Base-by-base conservation (phyloP, 2,888 invertebrate genomes). In the Chirona hameri region DNA sequence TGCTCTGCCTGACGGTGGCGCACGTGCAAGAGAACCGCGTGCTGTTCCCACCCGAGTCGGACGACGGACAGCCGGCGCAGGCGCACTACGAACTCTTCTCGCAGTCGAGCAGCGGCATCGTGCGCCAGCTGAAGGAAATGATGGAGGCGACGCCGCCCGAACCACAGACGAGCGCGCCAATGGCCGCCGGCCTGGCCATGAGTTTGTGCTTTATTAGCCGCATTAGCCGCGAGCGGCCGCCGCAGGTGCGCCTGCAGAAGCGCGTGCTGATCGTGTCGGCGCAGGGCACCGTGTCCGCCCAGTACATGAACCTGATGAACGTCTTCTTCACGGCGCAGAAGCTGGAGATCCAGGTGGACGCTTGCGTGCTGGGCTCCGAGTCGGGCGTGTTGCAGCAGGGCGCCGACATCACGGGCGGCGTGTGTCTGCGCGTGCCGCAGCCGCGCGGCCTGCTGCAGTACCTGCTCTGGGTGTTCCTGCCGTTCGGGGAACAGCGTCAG, bases 251-350 rank as follows among this genome's bases (percentile, higher is more conserved):
- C 86, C 89, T 95, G 86, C 92, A 93, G 87, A 92, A 94, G 7
- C 91, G 97, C 82, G 93, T 97, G 83, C 89, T 97, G 81, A 92
- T 96, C 0, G 91, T 98, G 0, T 96, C 98, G 0, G 96, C 96
- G 24, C 95, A 97, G 87, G 93, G 94, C 57, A 96, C 96, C 88
- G 95, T 95, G 10, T 95, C 96, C 0, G 94, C 95, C 0, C 98
- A 99, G 87, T 99, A 99, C 87, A 97, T 99, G 93, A 97, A 96
- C 87, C 97, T 98, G 86, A 99, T 99, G 98, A 99, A 99, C 88
- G 95, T 96, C 3, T 98, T 99, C 88, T 98, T 99, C 87, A 96
- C 98, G 4, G 97, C 98, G 2, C 96, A 95, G 82, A 85, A 85
- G 81, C 82, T 84, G 39, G 94, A 94, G 89, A 93, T 98, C 76